Percentiles rank a stretch among this genome's conserved stretches.
Evolutionary conservation across 2,113 vertebrate genomes (phyloP).

Genomic region (Hippoglossus stenolepis): DNA sequence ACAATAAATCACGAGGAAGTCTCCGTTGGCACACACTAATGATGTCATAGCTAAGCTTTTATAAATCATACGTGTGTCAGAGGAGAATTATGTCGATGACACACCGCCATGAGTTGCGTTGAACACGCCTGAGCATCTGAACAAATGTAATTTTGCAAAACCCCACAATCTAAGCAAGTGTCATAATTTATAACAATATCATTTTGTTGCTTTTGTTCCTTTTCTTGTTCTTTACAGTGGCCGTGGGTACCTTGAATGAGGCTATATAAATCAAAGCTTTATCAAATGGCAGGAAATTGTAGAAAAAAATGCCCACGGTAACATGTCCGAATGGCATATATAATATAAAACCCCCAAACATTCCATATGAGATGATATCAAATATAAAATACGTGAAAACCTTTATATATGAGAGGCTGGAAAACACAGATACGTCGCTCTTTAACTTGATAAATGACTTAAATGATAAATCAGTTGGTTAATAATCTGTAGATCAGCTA

Average conservation of each 20-base stretch:
- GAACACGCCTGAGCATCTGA: neutral
- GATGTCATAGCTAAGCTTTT: slow-evolving; percentile 14
- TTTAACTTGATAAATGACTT: neutral
- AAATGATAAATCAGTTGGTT: neutral
- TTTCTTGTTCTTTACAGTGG: too few relatives aligned
- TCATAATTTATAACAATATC: neutral
- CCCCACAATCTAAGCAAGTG: neutral
- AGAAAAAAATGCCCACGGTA: neutral
- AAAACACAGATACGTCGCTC: neutral
- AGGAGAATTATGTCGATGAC: slow-evolving; percentile 25
- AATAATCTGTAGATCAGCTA: neutral
- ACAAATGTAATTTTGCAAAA: slow-evolving; percentile 12
- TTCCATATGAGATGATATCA: too few relatives aligned
- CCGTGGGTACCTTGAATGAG: too few relatives aligned
- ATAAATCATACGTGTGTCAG: neutral
- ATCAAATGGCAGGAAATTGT: too few relatives aligned
- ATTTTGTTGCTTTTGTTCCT: too few relatives aligned
- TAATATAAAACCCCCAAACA: too few relatives aligned
- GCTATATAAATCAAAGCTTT: too few relatives aligned
- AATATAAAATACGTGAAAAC: neutral
- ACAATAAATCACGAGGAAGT: neutral
- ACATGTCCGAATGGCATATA: neutral
- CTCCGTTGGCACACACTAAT: neutral
- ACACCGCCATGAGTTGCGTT: neutral
- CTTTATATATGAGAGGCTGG: neutral